Percentiles rank a stretch among this genome's conserved stretches.
Evolutionary conservation across 2,797 vertebrate species (phyloP).

Genomic region (Nannoperca australis): DNA sequence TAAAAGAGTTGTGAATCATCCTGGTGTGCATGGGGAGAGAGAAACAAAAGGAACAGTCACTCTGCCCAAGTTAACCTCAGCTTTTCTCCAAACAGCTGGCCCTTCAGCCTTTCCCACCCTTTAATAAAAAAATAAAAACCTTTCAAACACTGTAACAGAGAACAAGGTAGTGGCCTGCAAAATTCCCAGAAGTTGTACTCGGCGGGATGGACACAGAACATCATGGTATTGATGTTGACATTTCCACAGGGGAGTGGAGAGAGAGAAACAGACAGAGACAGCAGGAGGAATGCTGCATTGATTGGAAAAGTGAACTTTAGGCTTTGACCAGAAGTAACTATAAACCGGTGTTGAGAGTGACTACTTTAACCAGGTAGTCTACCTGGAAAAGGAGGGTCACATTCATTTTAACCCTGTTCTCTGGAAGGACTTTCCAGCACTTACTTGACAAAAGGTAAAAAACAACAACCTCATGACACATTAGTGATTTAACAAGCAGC

Average conservation of each 20-base stretch:
- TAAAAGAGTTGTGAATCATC: conserved; percentile 39
- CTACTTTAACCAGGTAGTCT: conserved; percentile 24
- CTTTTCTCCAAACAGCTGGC: conserved; percentile 69
- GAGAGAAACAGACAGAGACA: conserved; percentile 47
- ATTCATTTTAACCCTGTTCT: conserved; percentile 22
- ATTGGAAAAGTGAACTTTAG: conserved; percentile 75
- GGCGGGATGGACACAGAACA: conserved; percentile 60
- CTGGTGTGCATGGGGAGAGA: conserved; percentile 54
- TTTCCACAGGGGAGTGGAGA: conserved; percentile 68
- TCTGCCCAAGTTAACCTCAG: conserved; percentile 55
- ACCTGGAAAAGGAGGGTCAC: conserved; percentile 42
- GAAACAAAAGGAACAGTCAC: conserved; percentile 56
- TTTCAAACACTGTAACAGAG: conserved; percentile 43
- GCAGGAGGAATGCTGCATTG: conserved; percentile 73
- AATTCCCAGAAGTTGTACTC: conserved; percentile 62
- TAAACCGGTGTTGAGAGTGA: conserved; percentile 46
- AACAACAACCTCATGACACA: background rate
- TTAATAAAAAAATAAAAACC: background rate
- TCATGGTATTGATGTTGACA: conserved; percentile 72
- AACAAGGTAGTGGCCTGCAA: conserved; percentile 49
- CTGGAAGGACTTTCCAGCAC: conserved; percentile 14
- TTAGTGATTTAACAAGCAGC: conserved; percentile 17
- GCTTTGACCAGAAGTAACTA: conserved; percentile 62
- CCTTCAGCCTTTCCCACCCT: conserved; percentile 33
- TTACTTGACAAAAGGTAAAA: conserved; percentile 25